A percentile compares a stretch with the other conserved stretches of the same genome.
Conservation (phyloP, 2,113 vertebrate species). For the Hiodon alosoides region DNA sequence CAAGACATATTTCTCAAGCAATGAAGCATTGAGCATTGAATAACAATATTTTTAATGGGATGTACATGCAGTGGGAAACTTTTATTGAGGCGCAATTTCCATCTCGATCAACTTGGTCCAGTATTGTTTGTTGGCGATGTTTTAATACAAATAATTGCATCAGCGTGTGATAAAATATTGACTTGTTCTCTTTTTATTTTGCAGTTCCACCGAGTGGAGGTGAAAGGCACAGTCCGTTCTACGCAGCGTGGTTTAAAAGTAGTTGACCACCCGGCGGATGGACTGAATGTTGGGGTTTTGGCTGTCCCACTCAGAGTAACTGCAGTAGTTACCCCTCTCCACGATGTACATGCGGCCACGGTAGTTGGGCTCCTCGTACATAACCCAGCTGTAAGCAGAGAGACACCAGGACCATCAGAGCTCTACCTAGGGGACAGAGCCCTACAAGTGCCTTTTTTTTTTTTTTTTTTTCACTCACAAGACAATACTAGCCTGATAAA, state of each 20-base stretch:
- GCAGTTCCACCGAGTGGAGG: background rate
- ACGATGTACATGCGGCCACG: constrained; percentile 84
- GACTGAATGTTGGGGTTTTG: constrained; percentile 3
- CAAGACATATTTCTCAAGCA: background rate
- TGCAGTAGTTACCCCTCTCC: constrained; percentile 79
- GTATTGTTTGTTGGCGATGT: background rate
- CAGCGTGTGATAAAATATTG: constrained; percentile 12
- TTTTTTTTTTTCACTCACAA: too few species aligned
- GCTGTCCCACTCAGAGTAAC: constrained; percentile 63
- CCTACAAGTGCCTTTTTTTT: too few species aligned
- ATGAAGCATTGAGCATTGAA: background rate
- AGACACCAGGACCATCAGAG: background rate
- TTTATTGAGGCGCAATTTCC: background rate
- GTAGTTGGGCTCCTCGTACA: constrained; percentile 91
- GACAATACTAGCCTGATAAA: too few species aligned
- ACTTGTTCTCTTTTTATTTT: constrained; percentile 9
- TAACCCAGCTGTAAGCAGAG: constrained; percentile 72
- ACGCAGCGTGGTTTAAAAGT: background rate
- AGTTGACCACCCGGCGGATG: constrained; percentile 13
- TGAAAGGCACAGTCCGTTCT: constrained; percentile 18
- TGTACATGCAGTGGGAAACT: background rate
- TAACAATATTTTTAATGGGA: background rate
- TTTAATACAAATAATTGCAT: constrained; percentile 20
- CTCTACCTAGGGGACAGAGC: too few species aligned
- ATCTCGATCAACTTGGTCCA: too few species aligned